Percentiles rank a stretch among this genome's conserved stretches.
These are phyloP conservation scores for Hipparchia sbordonii DNA, from an alignment of 2,888 invertebrate species.

Conservation along the genomic window DNA sequence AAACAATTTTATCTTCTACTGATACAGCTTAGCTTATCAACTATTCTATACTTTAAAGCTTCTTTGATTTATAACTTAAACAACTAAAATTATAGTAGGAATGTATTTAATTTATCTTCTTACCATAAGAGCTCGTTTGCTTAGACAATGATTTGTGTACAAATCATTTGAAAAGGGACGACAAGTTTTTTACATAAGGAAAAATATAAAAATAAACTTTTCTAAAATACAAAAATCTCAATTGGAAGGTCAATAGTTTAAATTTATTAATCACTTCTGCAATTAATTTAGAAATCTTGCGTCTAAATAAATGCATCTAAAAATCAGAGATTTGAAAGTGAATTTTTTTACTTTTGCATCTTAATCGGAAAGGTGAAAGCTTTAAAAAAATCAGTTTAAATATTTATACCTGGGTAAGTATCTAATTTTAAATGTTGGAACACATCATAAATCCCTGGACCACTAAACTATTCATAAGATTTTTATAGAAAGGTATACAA, in stretches of 20 bases:
- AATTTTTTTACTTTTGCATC: no score
- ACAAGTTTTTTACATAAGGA: background rate
- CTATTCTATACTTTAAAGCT: slow-evolving; percentile 73
- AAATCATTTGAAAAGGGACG: slow-evolving; percentile 14
- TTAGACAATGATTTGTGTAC: slow-evolving; percentile 22
- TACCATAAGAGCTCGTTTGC: slow-evolving; percentile 9
- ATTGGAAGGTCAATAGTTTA: slow-evolving; percentile 1
- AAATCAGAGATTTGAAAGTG: background rate
- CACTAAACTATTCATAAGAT: no score
- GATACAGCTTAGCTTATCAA: slow-evolving; percentile 49
- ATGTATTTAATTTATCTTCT: slow-evolving; percentile 47
- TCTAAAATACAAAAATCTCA: background rate
- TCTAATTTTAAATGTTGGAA: no score
- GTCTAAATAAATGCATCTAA: background rate
- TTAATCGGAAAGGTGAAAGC: no score
- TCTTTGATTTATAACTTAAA: slow-evolving; percentile 68
- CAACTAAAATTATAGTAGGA: slow-evolving; percentile 43
- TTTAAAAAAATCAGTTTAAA: no score
- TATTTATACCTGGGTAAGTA: no score
- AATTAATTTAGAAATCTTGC: background rate
- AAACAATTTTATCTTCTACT: slow-evolving; percentile 23
- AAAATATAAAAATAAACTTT: slow-evolving; percentile 2
- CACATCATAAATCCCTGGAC: no score
- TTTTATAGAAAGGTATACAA: no score
- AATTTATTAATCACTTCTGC: background rate